Percentiles rank a stretch among this genome's conserved stretches.
These are phyloP conservation scores for Drosophila picticornis DNA, from an alignment of 2,888 invertebrate species.

Conservation along the genomic window DNA sequence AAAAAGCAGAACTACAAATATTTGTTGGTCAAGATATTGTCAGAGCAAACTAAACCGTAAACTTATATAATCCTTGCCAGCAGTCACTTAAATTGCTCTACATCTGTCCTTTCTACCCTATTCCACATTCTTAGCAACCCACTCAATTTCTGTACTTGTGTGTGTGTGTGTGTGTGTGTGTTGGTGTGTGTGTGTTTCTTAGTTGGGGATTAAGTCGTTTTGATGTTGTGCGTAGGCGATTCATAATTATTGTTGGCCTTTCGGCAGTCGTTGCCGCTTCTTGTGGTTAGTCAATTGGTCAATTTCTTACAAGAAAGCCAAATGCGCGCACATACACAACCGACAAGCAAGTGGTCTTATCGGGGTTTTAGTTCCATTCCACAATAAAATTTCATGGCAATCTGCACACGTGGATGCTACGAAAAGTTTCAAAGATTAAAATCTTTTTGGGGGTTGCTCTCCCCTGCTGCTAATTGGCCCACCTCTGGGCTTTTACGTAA, in stretches of 20 bases:
- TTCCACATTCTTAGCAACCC: background rate
- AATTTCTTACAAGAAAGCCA: constrained; percentile 74
- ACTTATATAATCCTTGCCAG: constrained; percentile 73
- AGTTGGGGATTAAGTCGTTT: constrained; percentile 76
- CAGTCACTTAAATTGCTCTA: constrained; percentile 68
- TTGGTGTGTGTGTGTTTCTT: constrained; percentile 26
- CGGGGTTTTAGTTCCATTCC: constrained; percentile 15
- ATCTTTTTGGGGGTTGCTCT: constrained; percentile 17
- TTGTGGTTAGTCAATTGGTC: constrained; percentile 81
- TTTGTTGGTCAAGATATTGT: constrained; percentile 65
- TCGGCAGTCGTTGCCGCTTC: constrained; percentile 44
- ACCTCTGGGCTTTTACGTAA: constrained; percentile 51
- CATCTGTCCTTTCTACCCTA: constrained; percentile 1
- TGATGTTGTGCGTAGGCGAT: constrained; percentile 75
- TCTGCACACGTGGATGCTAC: constrained; percentile 34
- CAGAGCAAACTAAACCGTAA: constrained; percentile 53
- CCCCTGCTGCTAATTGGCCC: constrained; percentile 49
- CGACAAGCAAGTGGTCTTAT: constrained; percentile 1
- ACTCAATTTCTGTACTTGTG: constrained; percentile 1
- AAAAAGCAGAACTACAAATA: constrained; percentile 68
- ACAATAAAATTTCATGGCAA: constrained; percentile 42
- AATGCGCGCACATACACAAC: constrained; percentile 31
- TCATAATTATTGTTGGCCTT: constrained; percentile 74
- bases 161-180: constrained; percentile 25
- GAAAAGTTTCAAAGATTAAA: constrained; percentile 52